phyloP scores from a whole-genome alignment of 2,113 vertebrate genomes.

The Poeciliopsis turrubarensis region DNA sequence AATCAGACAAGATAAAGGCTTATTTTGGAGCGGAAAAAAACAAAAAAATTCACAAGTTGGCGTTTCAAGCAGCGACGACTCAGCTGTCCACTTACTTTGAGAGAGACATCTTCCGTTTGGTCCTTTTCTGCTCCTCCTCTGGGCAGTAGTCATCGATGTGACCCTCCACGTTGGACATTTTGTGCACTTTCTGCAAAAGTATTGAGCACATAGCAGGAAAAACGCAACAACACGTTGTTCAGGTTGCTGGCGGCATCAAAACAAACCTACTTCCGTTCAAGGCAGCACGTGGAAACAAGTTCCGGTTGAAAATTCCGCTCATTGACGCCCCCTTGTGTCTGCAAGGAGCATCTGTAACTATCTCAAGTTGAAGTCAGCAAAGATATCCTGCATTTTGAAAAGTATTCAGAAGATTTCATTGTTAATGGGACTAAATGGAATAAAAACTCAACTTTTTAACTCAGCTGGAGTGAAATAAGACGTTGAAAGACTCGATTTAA shows the following conservation, averaged over 20 bases:
- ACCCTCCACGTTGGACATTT: constrained; percentile 29
- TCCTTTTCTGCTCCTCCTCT: constrained; percentile 47
- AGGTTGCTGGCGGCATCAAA: constrained; percentile 17
- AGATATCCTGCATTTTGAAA: neutral
- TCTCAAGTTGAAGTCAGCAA: neutral
- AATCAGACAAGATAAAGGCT: neutral
- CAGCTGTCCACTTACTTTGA: constrained; percentile 54
- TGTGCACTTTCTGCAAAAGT: neutral
- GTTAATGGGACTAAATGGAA: neutral
- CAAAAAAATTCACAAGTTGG: neutral
- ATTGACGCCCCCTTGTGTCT: constrained; percentile 54
- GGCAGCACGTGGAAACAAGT: constrained; percentile 50
- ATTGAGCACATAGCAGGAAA: neutral
- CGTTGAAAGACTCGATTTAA: neutral
- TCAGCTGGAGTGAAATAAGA: neutral
- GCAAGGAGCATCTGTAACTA: neutral
- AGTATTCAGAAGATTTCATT: neutral
- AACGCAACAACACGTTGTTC: neutral
- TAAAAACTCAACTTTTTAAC: neutral
- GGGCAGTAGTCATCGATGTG: neutral
- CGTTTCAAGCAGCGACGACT: neutral
- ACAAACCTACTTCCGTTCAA: constrained; percentile 54
- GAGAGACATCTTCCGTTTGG: constrained; percentile 77
- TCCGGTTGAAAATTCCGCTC: constrained; percentile 48
- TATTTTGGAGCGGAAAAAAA: too few species aligned